Evolutionary conservation across 2,888 invertebrate genomes (phyloP).

Genomic region (Julus scandinavius): DNA sequence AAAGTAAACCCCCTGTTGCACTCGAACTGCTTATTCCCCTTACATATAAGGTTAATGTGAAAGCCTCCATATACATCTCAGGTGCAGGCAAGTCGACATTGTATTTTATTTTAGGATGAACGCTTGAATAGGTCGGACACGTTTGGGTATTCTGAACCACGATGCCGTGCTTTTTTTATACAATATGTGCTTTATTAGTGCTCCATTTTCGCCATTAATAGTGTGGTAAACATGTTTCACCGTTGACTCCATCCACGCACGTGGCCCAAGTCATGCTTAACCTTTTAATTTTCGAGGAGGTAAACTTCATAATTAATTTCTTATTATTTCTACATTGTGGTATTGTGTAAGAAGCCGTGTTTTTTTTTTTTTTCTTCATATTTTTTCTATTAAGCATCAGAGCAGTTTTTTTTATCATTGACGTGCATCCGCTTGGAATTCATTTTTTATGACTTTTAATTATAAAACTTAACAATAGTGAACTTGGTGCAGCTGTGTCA

Average conservation of each 20-base stretch:
- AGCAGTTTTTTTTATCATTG: too few relatives aligned
- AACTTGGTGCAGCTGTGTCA: not conserved
- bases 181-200: constrained; percentile 15
- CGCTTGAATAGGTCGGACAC: constrained; percentile 40
- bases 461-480: not conserved
- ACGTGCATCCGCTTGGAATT: not conserved
- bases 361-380: not conserved
- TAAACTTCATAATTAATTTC: constrained; percentile 17
- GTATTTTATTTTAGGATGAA: constrained; percentile 29
- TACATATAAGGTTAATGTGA: not conserved
- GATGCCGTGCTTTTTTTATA: not conserved
- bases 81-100: not conserved
- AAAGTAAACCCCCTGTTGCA: not conserved
- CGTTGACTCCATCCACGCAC: not conserved
- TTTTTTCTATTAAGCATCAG: not conserved
- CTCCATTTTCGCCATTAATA: constrained; percentile 8
- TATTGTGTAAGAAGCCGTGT: not conserved
- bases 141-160: constrained; percentile 9
- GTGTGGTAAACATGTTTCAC: not conserved
- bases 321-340: not conserved
- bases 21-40: not conserved
- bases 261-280: not conserved
- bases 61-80: not conserved
- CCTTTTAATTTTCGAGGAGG: not conserved
- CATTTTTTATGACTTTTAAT: constrained; percentile 13